Evolutionary conservation across 2,113 vertebrate species (phyloP).

Genomic region (Calidris pugnax): DNA sequence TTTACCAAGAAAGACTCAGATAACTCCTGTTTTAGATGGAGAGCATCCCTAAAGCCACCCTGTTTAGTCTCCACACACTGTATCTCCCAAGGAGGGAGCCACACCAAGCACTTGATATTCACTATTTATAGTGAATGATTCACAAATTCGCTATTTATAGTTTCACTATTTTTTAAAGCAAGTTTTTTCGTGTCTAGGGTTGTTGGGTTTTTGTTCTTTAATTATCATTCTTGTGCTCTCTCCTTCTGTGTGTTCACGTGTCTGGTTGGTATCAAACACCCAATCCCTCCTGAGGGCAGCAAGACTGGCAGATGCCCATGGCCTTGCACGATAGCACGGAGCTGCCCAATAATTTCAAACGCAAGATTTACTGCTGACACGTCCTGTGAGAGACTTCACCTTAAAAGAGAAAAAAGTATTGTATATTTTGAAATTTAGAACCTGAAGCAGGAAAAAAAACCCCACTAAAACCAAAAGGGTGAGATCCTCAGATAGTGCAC

Average conservation of each 20-base stretch:
- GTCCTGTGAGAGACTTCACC: not conserved
- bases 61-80: accelerated
- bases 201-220: not conserved
- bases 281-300: not conserved
- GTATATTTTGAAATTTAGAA: not conserved
- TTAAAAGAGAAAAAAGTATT: not conserved
- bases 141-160: too few species aligned
- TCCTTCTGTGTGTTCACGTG: accelerated
- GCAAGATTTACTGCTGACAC: not conserved
- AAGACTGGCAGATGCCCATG: not conserved
- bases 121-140: too few species aligned
- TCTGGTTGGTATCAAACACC: not conserved
- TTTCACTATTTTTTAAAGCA: too few species aligned
- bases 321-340: accelerated
- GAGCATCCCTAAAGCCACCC: not conserved
- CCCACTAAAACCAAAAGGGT: accelerated
- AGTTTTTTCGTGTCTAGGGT: too few species aligned
- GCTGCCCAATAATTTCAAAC: not conserved
- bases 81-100: not conserved
- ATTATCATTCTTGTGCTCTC: not conserved
- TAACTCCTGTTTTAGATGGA: not conserved
- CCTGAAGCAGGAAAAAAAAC: not conserved
- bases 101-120: not conserved
- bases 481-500: not conserved
- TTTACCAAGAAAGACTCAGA: not conserved